Evolutionary conservation across 2,888 invertebrate genomes (phyloP).

Genomic region (Andrena marginata): DNA sequence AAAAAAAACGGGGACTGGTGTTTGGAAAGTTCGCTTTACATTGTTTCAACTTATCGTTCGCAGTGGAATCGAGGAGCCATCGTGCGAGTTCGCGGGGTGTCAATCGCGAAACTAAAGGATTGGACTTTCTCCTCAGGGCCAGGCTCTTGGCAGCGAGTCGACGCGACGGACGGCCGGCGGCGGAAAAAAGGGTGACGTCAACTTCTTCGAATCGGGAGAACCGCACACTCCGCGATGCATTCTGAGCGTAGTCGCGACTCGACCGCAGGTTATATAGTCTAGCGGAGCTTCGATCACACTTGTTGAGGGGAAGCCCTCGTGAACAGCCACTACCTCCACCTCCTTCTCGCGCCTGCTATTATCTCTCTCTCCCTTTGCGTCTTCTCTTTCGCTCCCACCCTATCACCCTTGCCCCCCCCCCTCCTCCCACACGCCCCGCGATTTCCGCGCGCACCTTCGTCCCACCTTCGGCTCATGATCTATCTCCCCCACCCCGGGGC

Average conservation of each 20-base stretch:
- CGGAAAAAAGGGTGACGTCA: slow-evolving; percentile 14
- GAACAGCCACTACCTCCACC: slow-evolving; percentile 51
- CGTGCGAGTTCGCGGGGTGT: background rate
- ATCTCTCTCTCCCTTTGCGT: slow-evolving; percentile 35
- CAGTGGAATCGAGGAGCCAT: background rate
- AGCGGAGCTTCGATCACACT: slow-evolving; percentile 77
- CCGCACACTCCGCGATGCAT: slow-evolving; percentile 58
- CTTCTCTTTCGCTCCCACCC: slow-evolving; percentile 44
- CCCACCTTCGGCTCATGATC: slow-evolving; percentile 72
- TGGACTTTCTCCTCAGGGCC: slow-evolving; percentile 14
- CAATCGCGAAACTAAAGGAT: background rate
- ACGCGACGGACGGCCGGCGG: background rate
- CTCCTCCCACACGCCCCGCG: slow-evolving; percentile 38
- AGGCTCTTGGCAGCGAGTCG: background rate
- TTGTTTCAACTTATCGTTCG: no score
- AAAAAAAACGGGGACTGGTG: no score
- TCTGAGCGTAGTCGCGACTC: slow-evolving; percentile 68
- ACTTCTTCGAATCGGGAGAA: slow-evolving; percentile 28
- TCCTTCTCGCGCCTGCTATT: slow-evolving; percentile 44
- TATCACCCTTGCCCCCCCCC: slow-evolving; percentile 13
- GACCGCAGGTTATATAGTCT: slow-evolving; percentile 71
- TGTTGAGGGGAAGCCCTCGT: slow-evolving; percentile 77
- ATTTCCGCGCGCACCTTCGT: slow-evolving; percentile 52
- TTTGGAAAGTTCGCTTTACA: no score
- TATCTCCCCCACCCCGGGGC: slow-evolving; percentile 59